phyloP scores from a whole-genome alignment of 2,888 invertebrate species.

The Drosophila differens region DNA sequence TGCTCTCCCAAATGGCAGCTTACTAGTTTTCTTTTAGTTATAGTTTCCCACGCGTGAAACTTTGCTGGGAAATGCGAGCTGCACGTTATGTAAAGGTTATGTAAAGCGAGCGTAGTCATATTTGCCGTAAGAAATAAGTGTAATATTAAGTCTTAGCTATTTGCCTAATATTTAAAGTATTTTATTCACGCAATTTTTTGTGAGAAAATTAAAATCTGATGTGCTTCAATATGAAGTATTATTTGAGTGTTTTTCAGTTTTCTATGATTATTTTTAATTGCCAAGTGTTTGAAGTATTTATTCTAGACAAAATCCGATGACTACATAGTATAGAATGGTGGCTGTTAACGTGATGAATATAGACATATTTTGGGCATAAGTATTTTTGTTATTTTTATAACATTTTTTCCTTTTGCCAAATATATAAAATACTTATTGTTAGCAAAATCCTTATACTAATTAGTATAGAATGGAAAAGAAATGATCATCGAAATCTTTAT shows the following conservation, averaged over 20 bases:
- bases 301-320: not conserved
- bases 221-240: not conserved
- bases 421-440: not conserved
- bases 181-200: not conserved
- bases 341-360: not conserved
- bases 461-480: not conserved
- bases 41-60: not conserved
- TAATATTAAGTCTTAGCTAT: not conserved
- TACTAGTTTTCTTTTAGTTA: not conserved
- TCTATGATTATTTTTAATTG: not conserved
- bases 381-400: not conserved
- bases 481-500: not conserved
- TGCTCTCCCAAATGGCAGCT: slow-evolving; percentile 21
- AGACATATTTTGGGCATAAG: not conserved
- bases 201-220: too few relatives aligned
- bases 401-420: accelerated
- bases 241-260: not conserved
- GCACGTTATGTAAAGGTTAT: not conserved
- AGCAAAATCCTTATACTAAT: not conserved
- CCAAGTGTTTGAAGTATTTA: not conserved
- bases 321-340: not conserved
- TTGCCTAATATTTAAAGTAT: not conserved
- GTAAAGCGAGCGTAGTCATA: not conserved
- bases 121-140: not conserved
- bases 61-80: not conserved